Evolutionary conservation across 2,797 vertebrate species (phyloP).

Genomic region (Onychomys arenicola): DNA sequence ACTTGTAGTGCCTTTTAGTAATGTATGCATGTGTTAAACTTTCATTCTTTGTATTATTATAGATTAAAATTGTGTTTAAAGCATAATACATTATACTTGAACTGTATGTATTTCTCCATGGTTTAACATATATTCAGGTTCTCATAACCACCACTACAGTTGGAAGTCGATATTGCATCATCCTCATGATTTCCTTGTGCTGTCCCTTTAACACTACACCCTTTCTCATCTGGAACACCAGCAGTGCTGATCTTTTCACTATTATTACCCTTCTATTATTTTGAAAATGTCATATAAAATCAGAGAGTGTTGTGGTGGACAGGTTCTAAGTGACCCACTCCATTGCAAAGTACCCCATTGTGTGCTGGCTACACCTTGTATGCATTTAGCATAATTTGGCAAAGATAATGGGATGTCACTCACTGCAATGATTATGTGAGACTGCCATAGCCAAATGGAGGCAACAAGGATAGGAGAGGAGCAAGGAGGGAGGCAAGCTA

Average conservation of each 20-base stretch:
- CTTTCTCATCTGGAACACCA: not conserved
- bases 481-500: not conserved
- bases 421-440: not conserved
- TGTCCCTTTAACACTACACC: not conserved
- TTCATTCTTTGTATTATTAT: slow-evolving; percentile 30
- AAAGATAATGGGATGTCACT: not conserved
- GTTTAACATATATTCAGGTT: slow-evolving; percentile 30
- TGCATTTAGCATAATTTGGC: not conserved
- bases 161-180: not conserved
- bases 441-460: not conserved
- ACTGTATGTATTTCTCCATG: not conserved
- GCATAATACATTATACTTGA: not conserved
- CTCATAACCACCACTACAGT: not conserved
- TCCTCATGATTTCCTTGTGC: not conserved
- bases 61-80: slow-evolving; percentile 32
- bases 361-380: not conserved
- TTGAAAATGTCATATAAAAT: slow-evolving; percentile 20
- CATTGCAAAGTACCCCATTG: not conserved
- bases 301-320: not conserved
- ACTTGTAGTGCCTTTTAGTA: slow-evolving; percentile 15
- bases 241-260: not conserved
- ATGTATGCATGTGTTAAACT: not conserved
- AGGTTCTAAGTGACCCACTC: not conserved
- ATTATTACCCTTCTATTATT: slow-evolving; percentile 26
- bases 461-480: not conserved